Base-by-base conservation (phyloP, 2,888 invertebrate genomes). In the Aphodius granarius region DNA sequence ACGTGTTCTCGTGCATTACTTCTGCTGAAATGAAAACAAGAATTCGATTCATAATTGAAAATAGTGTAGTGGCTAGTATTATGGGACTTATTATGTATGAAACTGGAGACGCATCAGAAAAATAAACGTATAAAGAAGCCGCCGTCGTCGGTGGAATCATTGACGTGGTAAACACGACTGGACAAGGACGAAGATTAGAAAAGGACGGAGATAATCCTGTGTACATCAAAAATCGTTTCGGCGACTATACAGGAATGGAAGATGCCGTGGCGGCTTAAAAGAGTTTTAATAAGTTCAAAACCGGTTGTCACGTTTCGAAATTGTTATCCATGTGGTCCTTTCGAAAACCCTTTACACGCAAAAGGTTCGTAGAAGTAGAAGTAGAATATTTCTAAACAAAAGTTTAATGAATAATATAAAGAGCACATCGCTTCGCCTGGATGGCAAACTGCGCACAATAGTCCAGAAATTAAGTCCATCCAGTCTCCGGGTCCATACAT, bases 1-100 rank as follows among this genome's bases (percentile, higher is more conserved):
- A 96, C 18, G 93, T 93, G 83, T 93, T 93, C 84, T 93, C 93
- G 75, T 80, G 80, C 77, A 80, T 79, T 17, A 78, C 78, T 73
- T 81, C 81, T 74, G 81, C 78, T 77, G 77, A 73, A 79, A 77
- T 72, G 75, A 72, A 74, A 43, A 43, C 2, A 65, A 65, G 19
- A 65, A n/a, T 18, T 18, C 65, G 16, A 3, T 6, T 65, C 19
- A 19, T 1, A 65, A 65, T 5, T n/a, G 9, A 15, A n/a, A n/a
- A n/a, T n/a, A n/a, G n/a, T n/a, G n/a, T n/a, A n/a, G n/a, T n/a
- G n/a, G n/a, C n/a, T n/a, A n/a, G n/a, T n/a, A n/a, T n/a, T n/a
- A n/a, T n/a, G n/a, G 13, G 20, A 17, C 18, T 66, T 20, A 66
- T 17, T 66, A n/a, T 5, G 66, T 66, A 13, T 68, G 15, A n/a